A percentile compares a stretch with the other conserved stretches of the same genome.
Conservation (phyloP, 2,888 invertebrate species). For the Subacronicta megacephala region DNA sequence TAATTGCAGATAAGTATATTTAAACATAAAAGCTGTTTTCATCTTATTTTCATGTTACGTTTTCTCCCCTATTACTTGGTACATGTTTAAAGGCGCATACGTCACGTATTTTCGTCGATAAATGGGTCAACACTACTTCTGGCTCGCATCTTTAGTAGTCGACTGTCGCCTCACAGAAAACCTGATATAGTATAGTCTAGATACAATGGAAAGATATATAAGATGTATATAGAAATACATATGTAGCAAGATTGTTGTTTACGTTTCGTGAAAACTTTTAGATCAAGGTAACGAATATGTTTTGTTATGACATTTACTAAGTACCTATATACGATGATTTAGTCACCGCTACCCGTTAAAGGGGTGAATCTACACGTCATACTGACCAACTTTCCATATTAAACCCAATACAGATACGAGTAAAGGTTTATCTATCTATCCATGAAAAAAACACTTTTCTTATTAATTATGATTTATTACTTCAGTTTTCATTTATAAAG, state of each 20-base stretch:
- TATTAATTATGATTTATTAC: too few relatives aligned
- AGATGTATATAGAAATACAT: background rate
- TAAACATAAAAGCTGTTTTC: constrained; percentile 23
- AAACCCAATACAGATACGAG: too few relatives aligned
- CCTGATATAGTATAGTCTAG: constrained; percentile 18
- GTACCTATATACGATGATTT: too few relatives aligned
- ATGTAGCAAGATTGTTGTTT: constrained; percentile 1
- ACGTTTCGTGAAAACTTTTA: background rate
- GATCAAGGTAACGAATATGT: background rate
- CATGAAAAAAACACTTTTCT: too few relatives aligned
- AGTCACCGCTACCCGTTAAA: too few relatives aligned
- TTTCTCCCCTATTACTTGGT: constrained; percentile 6
- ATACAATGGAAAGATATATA: too few relatives aligned
- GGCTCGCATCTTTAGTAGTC: constrained; percentile 14
- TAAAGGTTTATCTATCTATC: too few relatives aligned
- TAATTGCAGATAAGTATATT: constrained; percentile 32
- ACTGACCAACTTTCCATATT: too few relatives aligned
- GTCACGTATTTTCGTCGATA: constrained; percentile 44
- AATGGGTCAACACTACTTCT: constrained; percentile 40
- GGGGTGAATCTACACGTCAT: too few relatives aligned
- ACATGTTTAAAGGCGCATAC: constrained; percentile 20
- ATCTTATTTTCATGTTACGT: constrained; percentile 19
- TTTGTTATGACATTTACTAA: constrained; percentile 20
- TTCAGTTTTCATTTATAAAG: too few relatives aligned
- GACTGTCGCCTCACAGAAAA: constrained; percentile 17